Evolutionary conservation across 2,888 invertebrate genomes (phyloP).

Genomic region (Dasypolia templi): DNA sequence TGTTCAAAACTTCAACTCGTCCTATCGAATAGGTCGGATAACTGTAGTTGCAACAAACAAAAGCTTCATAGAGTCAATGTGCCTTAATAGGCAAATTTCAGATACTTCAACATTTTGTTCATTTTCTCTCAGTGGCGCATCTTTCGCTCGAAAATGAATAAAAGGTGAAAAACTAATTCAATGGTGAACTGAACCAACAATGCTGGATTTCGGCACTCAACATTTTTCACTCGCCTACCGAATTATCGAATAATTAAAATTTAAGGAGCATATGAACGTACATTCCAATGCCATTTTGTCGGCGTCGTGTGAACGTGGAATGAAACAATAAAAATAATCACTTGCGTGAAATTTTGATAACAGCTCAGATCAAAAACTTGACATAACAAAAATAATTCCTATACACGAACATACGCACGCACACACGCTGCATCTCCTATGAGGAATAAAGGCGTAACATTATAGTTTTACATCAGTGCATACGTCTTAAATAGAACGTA

Average conservation of each 20-base stretch:
- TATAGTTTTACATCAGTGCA: slow-evolving; percentile 33
- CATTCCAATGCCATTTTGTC: neutral
- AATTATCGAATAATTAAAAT: neutral
- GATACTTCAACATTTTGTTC: neutral
- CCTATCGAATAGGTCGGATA: neutral
- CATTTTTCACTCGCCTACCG: neutral
- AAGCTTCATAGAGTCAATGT: no score
- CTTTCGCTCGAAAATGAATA: neutral
- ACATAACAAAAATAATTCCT: neutral
- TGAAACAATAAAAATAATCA: neutral
- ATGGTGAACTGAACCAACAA: neutral
- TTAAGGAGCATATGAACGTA: neutral
- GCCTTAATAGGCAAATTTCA: neutral
- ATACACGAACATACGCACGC: neutral
- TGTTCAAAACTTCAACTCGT: no score
- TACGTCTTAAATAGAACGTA: slow-evolving; percentile 8
- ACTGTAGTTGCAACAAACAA: neutral
- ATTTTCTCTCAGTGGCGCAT: neutral
- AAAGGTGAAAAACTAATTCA: neutral
- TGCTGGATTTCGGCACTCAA: neutral
- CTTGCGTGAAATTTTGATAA: neutral
- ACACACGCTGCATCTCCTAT: neutral
- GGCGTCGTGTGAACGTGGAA: no score
- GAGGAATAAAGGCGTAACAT: slow-evolving; percentile 27
- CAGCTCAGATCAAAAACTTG: neutral